Evolutionary conservation across 2,113 vertebrate genomes (phyloP).

Genomic region (Xiphorhynchus elegans): DNA sequence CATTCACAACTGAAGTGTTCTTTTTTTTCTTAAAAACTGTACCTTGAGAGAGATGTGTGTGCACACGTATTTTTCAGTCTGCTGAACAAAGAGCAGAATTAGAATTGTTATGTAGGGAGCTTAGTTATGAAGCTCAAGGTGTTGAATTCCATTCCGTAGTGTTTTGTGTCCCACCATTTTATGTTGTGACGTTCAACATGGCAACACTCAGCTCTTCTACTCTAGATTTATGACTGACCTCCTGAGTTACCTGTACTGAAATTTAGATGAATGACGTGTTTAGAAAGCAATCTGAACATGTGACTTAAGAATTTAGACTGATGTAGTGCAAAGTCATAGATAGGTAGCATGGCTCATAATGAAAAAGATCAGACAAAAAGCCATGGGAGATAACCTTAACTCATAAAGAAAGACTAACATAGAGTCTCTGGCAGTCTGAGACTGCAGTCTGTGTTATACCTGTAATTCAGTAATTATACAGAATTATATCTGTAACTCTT

Average conservation of each 20-base stretch:
- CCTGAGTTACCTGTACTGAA: not conserved
- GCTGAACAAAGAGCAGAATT: not conserved
- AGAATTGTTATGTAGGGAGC: not conserved
- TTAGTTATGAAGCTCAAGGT: not conserved
- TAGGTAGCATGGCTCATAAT: fast-evolving
- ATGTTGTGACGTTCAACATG: not conserved
- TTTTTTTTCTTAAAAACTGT: not conserved
- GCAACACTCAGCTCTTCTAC: not conserved
- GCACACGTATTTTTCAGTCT: not conserved
- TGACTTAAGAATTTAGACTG: not conserved
- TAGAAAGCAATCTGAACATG: not conserved
- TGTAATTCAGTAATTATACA: not conserved
- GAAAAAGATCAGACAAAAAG: not conserved
- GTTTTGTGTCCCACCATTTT: not conserved
- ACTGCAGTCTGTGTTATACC: not conserved
- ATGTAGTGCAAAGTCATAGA: not conserved
- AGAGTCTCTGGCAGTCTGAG: not conserved
- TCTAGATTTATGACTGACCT: not conserved
- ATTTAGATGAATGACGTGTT: not conserved
- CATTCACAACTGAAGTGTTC: fast-evolving
- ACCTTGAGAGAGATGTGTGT: not conserved
- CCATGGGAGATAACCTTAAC: not conserved
- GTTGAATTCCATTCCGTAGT: not conserved
- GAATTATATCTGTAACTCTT: not conserved
- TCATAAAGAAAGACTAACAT: not conserved